Base-by-base conservation (phyloP, 2,113 vertebrate genomes). In the Dicaeum eximium region DNA sequence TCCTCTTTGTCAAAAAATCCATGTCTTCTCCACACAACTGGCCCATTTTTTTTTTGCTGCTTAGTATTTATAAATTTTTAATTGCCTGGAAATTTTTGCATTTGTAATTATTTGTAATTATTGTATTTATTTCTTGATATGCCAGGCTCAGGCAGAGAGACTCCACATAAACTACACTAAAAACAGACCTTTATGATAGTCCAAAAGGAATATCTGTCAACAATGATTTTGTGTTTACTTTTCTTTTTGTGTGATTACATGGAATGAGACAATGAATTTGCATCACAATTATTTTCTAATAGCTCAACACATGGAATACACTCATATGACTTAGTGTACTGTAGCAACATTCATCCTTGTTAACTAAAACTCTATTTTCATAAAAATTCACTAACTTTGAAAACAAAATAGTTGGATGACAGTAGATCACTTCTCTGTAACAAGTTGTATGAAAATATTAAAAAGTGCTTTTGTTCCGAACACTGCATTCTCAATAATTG, bases 191-290 rank as follows among this genome's bases (percentile, higher is more conserved):
- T 70, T 60, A 25, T 47, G n/a, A 10, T 20, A 20, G 7, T 37
- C 30, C 33, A 64, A 45, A 77, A 54, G 22, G 14, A 67, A 13
- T 2, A 38, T 33, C 11, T 20, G 7, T 66, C 0, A 0, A 22
- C 25, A 77, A 77, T 1, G 0, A 54, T 50, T 67, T 67, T 3
- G 0, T 6, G 24, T 74, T 70, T 42, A n/a, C 9, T 62, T 80
- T 82, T 60, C 25, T 67, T 19, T 67, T 53, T 58, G 6, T 64
- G 28, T 54, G 51, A 71, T 37, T 62, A 9, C 9, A 58, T 48
- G 16, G 23, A 87, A 67, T 27, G 31, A 67, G 44, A 72, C 2
- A 62, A 37, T n/a, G 31, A 75, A 38, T 86, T 91, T 82, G 11
- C 14, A 48, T 38, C 16, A 61, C 33, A 5, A 10, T 86, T 75